Evolutionary conservation across 2,888 invertebrate species (phyloP).

Genomic region (Eupsilia transversa): DNA sequence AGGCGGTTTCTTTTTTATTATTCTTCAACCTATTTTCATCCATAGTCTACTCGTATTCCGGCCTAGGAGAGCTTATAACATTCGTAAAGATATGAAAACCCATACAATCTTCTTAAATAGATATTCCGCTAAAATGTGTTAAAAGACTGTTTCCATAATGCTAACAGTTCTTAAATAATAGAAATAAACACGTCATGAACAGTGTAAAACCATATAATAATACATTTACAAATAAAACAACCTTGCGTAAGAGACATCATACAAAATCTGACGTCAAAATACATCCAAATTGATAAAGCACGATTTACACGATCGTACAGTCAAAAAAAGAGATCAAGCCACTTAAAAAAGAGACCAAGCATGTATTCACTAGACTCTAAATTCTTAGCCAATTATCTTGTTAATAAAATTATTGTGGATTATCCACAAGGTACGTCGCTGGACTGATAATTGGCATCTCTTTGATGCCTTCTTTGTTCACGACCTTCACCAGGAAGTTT

Average conservation of each 20-base stretch:
- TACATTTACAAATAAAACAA: conserved; percentile 29
- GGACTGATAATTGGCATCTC: conserved; percentile 92
- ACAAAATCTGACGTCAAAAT: neutral
- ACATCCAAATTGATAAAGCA: conserved; percentile 6
- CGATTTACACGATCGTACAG: neutral
- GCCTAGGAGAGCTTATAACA: neutral
- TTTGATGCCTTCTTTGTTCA: conserved; percentile 95
- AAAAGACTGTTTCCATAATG: neutral
- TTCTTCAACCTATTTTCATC: neutral
- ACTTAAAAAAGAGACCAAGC: neutral
- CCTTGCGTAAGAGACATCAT: neutral
- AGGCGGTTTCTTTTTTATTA: neutral
- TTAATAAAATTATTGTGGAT: neutral
- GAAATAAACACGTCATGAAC: neutral
- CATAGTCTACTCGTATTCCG: neutral
- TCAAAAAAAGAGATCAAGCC: neutral
- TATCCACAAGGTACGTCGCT: conserved; percentile 45
- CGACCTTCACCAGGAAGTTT: conserved; percentile 95
- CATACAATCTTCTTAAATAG: neutral
- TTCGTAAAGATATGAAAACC: neutral
- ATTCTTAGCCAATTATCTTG: neutral
- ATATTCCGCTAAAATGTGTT: neutral
- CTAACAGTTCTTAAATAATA: neutral
- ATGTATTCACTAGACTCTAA: neutral
- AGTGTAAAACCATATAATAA: neutral